phyloP scores from a whole-genome alignment of 2,113 vertebrate genomes.

The Festucalex cinctus region DNA sequence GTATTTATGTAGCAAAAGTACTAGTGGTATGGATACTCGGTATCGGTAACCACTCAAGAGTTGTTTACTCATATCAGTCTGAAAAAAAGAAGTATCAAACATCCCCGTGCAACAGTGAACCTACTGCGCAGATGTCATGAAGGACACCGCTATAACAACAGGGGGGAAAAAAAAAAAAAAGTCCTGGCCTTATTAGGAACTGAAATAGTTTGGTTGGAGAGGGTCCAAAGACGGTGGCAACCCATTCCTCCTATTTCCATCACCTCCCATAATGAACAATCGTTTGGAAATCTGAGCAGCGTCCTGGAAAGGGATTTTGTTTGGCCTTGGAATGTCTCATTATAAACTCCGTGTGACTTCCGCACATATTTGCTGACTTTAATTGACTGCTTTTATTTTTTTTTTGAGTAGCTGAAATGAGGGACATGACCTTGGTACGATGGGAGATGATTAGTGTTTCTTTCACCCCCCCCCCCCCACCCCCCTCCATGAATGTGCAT shows the following conservation, averaged over 20 bases:
- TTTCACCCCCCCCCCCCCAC: too few species aligned
- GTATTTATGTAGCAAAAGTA: too few species aligned
- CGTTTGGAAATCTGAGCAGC: neutral
- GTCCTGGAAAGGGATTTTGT: neutral
- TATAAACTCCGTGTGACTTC: slow-evolving; percentile 1
- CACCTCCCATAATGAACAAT: neutral
- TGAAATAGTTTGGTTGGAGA: neutral
- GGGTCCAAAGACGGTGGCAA: neutral
- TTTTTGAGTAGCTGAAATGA: slow-evolving; percentile 38
- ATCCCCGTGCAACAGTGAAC: too few species aligned
- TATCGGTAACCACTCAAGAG: too few species aligned
- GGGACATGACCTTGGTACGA: slow-evolving; percentile 51
- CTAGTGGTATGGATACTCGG: too few species aligned
- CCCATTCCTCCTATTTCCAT: neutral
- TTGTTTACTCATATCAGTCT: too few species aligned
- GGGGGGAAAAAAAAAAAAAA: too few species aligned
- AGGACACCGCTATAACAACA: too few species aligned
- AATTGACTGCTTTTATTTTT: slow-evolving; percentile 39
- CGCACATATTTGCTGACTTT: slow-evolving; percentile 32
- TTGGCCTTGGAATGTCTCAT: slow-evolving; percentile 1
- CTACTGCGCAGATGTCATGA: too few species aligned
- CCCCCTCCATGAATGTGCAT: neutral
- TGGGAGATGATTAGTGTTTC: neutral
- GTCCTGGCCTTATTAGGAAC: neutral
- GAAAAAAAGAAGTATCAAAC: too few species aligned